Percentiles rank a stretch among this genome's conserved stretches.
Evolutionary conservation across 2,113 vertebrate genomes (phyloP).

Genomic region (Lathamus discolor): DNA sequence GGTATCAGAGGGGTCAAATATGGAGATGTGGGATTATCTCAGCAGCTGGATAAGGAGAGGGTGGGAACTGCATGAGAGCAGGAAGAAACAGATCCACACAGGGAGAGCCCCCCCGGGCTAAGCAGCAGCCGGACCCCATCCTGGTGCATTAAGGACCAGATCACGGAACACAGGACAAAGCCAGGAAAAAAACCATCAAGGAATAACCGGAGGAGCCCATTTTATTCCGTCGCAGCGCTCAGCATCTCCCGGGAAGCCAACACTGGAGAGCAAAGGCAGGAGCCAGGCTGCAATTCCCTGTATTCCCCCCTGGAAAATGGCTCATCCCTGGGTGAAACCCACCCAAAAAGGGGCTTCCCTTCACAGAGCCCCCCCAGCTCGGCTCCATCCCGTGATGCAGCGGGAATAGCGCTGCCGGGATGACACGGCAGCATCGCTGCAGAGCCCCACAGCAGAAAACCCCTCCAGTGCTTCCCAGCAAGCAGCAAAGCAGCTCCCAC

Average conservation of each 20-base stretch:
- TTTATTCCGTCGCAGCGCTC: neutral
- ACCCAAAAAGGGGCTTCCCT: neutral
- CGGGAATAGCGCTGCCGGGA: neutral
- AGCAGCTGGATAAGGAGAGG: neutral
- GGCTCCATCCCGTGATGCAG: neutral
- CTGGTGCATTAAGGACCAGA: fast-evolving
- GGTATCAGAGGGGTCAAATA: neutral
- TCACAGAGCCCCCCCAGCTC: neutral
- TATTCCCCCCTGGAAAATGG: too few relatives aligned
- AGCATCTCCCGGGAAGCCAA: neutral
- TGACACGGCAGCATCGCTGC: neutral
- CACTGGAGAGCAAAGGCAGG: neutral
- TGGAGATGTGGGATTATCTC: neutral
- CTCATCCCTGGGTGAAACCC: neutral
- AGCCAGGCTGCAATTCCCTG: neutral
- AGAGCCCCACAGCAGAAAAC: neutral
- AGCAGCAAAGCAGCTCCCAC: neutral
- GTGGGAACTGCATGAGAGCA: fast-evolving
- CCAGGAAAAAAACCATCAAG: neutral
- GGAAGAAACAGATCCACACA: neutral
- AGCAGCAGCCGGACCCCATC: too few relatives aligned
- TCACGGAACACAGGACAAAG: fast-evolving
- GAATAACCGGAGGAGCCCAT: neutral
- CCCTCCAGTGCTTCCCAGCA: fast-evolving
- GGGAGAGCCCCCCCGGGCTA: neutral